Evolutionary conservation across 2,113 vertebrate genomes (phyloP).

Genomic region (Zosterops japonicus): DNA sequence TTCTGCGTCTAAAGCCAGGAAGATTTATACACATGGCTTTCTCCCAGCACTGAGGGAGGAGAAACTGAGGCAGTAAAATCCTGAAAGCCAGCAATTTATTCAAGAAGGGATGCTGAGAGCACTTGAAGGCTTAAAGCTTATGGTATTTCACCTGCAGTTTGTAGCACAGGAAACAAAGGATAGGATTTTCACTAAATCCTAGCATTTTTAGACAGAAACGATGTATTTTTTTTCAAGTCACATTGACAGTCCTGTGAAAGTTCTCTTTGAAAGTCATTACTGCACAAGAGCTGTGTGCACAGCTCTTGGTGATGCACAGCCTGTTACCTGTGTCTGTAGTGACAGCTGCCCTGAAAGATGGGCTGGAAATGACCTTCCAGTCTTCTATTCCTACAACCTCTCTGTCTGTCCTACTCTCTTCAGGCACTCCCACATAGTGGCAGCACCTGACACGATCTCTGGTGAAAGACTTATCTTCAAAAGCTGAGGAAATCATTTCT

Average conservation of each 20-base stretch:
- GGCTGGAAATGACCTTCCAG: neutral
- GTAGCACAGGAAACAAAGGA: conserved; percentile 1
- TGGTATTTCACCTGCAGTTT: neutral
- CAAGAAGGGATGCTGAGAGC: neutral
- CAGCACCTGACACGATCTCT: neutral
- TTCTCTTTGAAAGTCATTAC: neutral
- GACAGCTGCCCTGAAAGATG: neutral
- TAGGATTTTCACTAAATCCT: neutral
- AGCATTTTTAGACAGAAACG: neutral
- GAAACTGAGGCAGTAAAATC: conserved; percentile 46
- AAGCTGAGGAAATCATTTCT: neutral
- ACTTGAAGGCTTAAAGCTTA: neutral
- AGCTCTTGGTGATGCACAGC: neutral
- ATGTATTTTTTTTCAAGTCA: neutral
- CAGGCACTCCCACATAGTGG: neutral
- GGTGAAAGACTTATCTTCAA: neutral
- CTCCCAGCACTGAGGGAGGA: neutral
- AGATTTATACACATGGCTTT: neutral
- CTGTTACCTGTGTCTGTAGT: neutral
- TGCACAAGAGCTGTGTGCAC: neutral
- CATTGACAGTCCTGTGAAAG: neutral
- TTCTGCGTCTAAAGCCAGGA: neutral
- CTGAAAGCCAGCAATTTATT: conserved; percentile 9
- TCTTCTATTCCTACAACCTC: neutral
- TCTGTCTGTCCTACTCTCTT: neutral